Evolutionary conservation across 1,140 invertebrate species (phyloP).

Genomic region (Agraylea sexmaculata): DNA sequence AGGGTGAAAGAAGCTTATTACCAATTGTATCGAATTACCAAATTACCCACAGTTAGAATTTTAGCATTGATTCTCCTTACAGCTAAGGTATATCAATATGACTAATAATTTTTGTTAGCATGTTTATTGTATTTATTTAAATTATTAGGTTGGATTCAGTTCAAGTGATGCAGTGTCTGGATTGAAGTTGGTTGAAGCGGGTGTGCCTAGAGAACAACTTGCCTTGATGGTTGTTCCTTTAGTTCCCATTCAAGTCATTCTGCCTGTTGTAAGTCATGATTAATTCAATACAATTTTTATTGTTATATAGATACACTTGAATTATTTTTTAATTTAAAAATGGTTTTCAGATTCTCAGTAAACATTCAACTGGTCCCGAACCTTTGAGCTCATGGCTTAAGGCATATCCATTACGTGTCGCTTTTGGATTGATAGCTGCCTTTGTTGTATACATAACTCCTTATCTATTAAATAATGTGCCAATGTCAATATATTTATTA

Average conservation of each 20-base stretch:
- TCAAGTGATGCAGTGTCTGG: conserved; percentile 91
- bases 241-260: conserved; percentile 87
- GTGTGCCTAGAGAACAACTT: conserved; percentile 90
- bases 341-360: conserved; percentile 38
- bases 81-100: conserved; percentile 71
- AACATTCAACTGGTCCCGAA: conserved; percentile 76
- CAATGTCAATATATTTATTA: conserved; percentile 61
- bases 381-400: conserved; percentile 84
- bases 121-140: conserved; percentile 17
- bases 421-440: conserved; percentile 76
- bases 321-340: conserved; percentile 2
- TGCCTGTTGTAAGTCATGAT: conserved; percentile 69
- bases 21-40: conserved; percentile 72
- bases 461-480: conserved; percentile 41
- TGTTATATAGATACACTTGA: background rate
- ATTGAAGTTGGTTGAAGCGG: conserved; percentile 88
- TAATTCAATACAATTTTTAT: background rate
- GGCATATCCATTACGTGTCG: conserved; percentile 77
- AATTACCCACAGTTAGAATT: conserved; percentile 66
- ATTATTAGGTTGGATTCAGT: conserved; percentile 80
- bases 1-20: conserved; percentile 74
- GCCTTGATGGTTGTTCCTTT: conserved; percentile 85
- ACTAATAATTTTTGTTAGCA: too few relatives aligned
- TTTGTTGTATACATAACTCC: conserved; percentile 78
- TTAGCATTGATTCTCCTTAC: conserved; percentile 78